Evolutionary conservation across 2,113 vertebrate genomes (phyloP).

Genomic region (Cheirogaleus medius): DNA sequence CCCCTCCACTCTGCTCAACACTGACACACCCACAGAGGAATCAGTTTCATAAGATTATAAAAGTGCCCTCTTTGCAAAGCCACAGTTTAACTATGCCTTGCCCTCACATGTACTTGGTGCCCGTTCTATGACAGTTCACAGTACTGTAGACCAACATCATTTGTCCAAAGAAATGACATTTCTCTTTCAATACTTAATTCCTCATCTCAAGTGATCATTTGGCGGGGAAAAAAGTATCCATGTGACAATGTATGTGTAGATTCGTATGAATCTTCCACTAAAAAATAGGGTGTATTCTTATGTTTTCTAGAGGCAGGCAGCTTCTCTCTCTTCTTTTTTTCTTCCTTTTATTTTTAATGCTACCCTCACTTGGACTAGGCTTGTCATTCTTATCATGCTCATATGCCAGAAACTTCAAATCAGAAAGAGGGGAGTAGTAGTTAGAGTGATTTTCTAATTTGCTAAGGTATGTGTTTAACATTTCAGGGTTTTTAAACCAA

Average conservation of each 20-base stretch:
- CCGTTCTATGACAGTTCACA: background rate
- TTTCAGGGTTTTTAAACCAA: background rate
- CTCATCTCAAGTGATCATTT: conserved; percentile 41
- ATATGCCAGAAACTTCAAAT: conserved; percentile 24
- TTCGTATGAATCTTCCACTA: background rate
- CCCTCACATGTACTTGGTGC: background rate
- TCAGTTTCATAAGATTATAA: conserved; percentile 40
- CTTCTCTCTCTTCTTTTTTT: background rate
- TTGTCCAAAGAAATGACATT: conserved; percentile 27
- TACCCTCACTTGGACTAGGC: background rate
- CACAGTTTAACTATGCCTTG: background rate
- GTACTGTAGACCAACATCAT: background rate
- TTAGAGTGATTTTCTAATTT: conserved; percentile 31
- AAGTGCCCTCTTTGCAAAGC: background rate
- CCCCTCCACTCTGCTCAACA: background rate
- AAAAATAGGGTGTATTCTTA: background rate
- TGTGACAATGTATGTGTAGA: conserved; percentile 26
- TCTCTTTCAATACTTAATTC: conserved; percentile 36
- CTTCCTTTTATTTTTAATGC: conserved; percentile 3
- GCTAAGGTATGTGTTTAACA: conserved; percentile 38
- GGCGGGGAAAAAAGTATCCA: background rate
- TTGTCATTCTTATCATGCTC: conserved; percentile 32
- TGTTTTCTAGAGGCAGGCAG: conserved; percentile 11
- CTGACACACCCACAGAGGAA: conserved; percentile 34
- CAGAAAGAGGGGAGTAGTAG: background rate